These are phyloP conservation scores for Heliconius himera DNA, from an alignment of 1,140 invertebrate species.

Conservation along the genomic window DNA sequence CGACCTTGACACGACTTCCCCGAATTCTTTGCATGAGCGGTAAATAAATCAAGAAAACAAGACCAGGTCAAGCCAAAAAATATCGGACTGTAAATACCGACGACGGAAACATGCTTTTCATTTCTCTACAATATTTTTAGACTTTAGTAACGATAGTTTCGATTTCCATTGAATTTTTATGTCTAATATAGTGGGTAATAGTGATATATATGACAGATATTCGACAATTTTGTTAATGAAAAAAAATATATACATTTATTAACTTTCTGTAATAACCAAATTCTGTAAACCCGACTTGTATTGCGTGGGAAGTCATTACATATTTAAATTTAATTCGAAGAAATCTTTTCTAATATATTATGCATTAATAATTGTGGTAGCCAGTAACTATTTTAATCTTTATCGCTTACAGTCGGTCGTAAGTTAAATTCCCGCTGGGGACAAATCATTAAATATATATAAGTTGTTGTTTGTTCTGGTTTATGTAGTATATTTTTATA, in stretches of 20 bases:
- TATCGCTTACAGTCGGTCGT: background rate
- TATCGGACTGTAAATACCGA: slow-evolving; percentile 17
- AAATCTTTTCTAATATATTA: slow-evolving; percentile 13
- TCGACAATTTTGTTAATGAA: slow-evolving; percentile 6
- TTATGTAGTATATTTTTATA: background rate
- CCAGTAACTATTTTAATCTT: slow-evolving; percentile 8
- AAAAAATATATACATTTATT: slow-evolving; percentile 1
- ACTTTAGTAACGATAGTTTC: slow-evolving; percentile 9
- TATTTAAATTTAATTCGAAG: slow-evolving; percentile 13
- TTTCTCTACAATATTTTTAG: slow-evolving; percentile 18
- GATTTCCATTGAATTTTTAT: slow-evolving; percentile 7
- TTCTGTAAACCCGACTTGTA: slow-evolving; percentile 2
- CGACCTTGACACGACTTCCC: slow-evolving; percentile 39
- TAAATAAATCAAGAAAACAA: slow-evolving; percentile 39
- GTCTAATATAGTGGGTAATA: background rate
- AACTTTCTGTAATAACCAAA: background rate
- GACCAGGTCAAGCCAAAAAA: slow-evolving; percentile 35
- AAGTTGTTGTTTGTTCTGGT: background rate
- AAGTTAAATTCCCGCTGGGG: background rate
- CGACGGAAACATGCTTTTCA: slow-evolving; percentile 20
- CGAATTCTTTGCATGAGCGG: slow-evolving; percentile 36
- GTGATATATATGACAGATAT: slow-evolving; percentile 24
- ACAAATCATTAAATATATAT: background rate
- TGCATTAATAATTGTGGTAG: background rate
- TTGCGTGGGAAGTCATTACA: slow-evolving; percentile 12